Percentiles rank a stretch among this genome's conserved stretches.
phyloP scores from a whole-genome alignment of 2,113 vertebrate genomes.

The Tragelaphus buxtoni region DNA sequence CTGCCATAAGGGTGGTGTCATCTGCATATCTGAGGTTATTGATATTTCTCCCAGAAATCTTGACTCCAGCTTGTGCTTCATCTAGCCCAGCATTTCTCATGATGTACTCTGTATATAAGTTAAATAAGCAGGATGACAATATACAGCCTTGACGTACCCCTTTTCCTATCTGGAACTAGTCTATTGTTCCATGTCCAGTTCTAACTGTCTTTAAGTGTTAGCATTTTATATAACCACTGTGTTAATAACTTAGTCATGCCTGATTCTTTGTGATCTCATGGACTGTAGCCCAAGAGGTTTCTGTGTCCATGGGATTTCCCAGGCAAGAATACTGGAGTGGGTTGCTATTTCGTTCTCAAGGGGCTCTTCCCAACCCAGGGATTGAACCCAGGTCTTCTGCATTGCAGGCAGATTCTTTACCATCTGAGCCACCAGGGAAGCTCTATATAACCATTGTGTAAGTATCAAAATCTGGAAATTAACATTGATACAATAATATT shows the following conservation, averaged over 20 bases:
- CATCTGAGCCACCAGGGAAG: background rate
- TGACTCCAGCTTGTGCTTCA: background rate
- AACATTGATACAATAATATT: background rate
- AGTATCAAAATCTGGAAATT: background rate
- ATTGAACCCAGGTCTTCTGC: background rate
- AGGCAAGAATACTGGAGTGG: background rate
- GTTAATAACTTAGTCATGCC: background rate
- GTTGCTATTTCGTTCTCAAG: background rate
- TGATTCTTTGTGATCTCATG: background rate
- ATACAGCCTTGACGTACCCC: background rate
- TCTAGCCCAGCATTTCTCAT: background rate
- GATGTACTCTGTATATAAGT: background rate
- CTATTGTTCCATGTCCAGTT: background rate
- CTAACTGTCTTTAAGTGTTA: background rate
- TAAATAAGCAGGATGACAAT: background rate
- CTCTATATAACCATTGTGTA: background rate
- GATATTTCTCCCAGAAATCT: background rate
- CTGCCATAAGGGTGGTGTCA: background rate
- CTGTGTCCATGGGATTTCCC: background rate
- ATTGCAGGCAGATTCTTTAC: background rate
- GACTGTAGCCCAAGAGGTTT: background rate
- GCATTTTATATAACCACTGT: background rate
- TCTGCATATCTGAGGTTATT: background rate
- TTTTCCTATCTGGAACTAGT: background rate
- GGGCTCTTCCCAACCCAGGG: background rate